Percentiles rank a stretch among this genome's conserved stretches.
Conservation (phyloP, 2,797 vertebrate species). For the Heterohyrax brucei region DNA sequence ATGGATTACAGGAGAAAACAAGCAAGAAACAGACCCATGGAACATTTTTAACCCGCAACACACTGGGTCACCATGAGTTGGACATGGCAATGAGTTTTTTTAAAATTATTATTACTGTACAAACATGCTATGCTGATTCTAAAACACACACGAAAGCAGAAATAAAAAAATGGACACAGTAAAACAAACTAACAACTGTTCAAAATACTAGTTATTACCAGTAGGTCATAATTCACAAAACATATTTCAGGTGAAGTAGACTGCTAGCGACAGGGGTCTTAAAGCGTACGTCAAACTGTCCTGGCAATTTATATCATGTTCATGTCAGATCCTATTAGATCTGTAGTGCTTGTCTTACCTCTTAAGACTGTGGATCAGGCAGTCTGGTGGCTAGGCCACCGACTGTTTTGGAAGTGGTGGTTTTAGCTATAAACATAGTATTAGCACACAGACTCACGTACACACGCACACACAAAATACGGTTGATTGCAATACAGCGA, state of each 20-base stretch:
- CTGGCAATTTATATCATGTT: constrained; percentile 33
- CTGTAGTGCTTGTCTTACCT: not conserved
- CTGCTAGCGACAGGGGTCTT: not conserved
- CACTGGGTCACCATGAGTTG: too few species aligned
- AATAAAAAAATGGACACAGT: not conserved
- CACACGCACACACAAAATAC: not conserved
- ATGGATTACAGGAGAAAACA: not conserved
- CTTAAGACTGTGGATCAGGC: not conserved
- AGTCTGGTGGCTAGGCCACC: constrained; percentile 5
- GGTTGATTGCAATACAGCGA: not conserved
- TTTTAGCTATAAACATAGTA: constrained; percentile 46
- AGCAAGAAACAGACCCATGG: too few species aligned
- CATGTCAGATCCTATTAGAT: constrained; percentile 47
- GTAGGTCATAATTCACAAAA: constrained; percentile 37
- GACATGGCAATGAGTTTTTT: too few species aligned
- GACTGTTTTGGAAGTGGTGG: constrained; percentile 20
- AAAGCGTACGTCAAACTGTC: not conserved
- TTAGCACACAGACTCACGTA: not conserved
- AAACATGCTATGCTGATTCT: not conserved
- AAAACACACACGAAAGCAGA: constrained; percentile 9
- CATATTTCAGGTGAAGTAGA: constrained; percentile 26
- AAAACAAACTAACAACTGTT: constrained; percentile 56
- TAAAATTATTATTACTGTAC: not conserved
- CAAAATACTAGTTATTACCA: constrained; percentile 22
- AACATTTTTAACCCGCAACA: too few species aligned